Percentiles rank a stretch among this genome's conserved stretches.
Evolutionary conservation across 2,113 vertebrate species (phyloP).

Genomic region (rat (Rattus norvegicus)): GRCr8 NC_086027.1:72796001-72796500

Average conservation of each 20-base stretch:
- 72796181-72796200: too few species aligned
- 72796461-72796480: neutral
- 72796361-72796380: neutral
- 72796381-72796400: neutral
- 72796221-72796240: neutral
- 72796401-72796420: neutral
- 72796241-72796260: neutral
- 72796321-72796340: neutral
- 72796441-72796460: neutral
- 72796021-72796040: too few species aligned
- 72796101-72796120: too few species aligned
- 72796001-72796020: too few species aligned
- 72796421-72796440: neutral
- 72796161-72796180: too few species aligned
- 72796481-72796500: neutral
- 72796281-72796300: neutral
- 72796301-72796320: neutral
- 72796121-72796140: too few species aligned
- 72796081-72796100: too few species aligned
- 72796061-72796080: too few species aligned
- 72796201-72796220: neutral
- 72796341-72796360: neutral
- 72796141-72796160: too few species aligned
- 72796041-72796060: too few species aligned
- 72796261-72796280: slow-evolving; percentile 45